Evolutionary conservation across 2,113 vertebrate genomes (phyloP).

Genomic region (Ovibos moschatus): DNA sequence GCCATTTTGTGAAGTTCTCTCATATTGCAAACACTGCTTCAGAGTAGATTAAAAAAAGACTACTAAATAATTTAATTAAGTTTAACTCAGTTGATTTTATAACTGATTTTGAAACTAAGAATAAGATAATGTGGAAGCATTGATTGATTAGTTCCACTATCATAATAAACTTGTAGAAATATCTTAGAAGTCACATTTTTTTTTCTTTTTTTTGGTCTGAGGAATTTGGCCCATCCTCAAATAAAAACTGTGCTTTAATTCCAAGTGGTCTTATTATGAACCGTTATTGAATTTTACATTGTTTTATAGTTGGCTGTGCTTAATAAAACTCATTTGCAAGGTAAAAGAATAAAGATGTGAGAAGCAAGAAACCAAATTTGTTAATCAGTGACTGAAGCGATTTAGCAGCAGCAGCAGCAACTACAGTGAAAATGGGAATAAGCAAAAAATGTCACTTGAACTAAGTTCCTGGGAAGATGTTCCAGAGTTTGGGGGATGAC

Average conservation of each 20-base stretch:
- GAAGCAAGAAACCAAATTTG: not conserved
- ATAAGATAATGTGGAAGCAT: conserved; percentile 56
- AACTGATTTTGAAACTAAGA: conserved; percentile 71
- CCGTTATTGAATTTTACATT: conserved; percentile 54
- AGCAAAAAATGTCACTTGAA: conserved; percentile 58
- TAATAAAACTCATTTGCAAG: conserved; percentile 33
- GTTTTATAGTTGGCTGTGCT: conserved; percentile 28
- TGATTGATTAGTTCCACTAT: conserved; percentile 70
- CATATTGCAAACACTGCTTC: conserved; percentile 52
- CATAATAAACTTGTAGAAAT: conserved; percentile 71
- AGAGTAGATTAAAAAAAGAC: conserved; percentile 56
- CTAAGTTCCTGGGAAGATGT: conserved; percentile 71
- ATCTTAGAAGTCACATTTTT: conserved; percentile 5
- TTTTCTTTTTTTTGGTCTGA: not conserved
- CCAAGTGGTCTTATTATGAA: conserved; percentile 27
- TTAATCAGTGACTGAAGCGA: not conserved
- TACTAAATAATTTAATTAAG: conserved; percentile 59
- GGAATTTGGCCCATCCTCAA: conserved; percentile 49
- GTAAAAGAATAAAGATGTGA: not conserved
- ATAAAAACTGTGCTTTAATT: conserved; percentile 57
- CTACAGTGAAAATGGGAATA: conserved; percentile 48
- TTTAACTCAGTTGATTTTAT: conserved; percentile 63
- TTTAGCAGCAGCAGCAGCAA: not conserved
- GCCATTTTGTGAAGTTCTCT: conserved; percentile 22
- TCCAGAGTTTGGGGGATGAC: conserved; percentile 55